A percentile compares a stretch with the other conserved stretches of the same genome.
phyloP scores from a whole-genome alignment of 1,140 invertebrate genomes.

The Drosophila subpulchrella region DNA sequence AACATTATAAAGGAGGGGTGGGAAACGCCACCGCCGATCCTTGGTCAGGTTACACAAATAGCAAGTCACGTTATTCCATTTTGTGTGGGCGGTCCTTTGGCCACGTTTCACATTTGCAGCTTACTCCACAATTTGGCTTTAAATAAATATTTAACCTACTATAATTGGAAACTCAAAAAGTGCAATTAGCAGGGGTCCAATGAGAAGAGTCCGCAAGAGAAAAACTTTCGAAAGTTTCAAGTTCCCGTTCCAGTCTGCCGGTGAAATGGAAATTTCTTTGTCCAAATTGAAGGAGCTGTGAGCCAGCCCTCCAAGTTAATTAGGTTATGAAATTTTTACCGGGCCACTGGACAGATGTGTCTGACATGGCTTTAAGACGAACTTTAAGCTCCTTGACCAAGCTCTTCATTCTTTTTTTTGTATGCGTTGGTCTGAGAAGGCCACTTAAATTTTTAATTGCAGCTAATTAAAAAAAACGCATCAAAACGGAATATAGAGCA shows the following conservation, averaged over 20 bases:
- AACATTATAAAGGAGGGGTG: conserved; percentile 15
- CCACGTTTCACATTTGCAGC: conserved; percentile 53
- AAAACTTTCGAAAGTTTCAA: conserved; percentile 41
- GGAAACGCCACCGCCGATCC: not conserved
- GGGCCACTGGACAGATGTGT: conserved; percentile 21
- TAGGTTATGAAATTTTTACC: conserved; percentile 51
- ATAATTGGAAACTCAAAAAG: conserved; percentile 73
- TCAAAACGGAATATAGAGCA: conserved; percentile 40
- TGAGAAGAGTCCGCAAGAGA: conserved; percentile 2
- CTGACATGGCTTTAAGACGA: conserved; percentile 18
- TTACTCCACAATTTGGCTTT: conserved; percentile 41
- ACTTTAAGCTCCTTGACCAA: conserved; percentile 35
- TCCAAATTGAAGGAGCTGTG: conserved; percentile 39
- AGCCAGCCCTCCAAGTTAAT: conserved; percentile 48
- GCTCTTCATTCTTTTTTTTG: not conserved
- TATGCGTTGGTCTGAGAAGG: conserved; percentile 23
- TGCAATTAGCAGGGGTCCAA: conserved; percentile 53
- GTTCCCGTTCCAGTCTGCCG: conserved; percentile 19
- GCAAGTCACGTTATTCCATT: conserved; percentile 60
- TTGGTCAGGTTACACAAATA: conserved; percentile 58
- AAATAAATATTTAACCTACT: conserved; percentile 73
- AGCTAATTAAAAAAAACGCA: conserved; percentile 59
- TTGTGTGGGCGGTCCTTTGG: conserved; percentile 4
- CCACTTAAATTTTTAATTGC: conserved; percentile 64
- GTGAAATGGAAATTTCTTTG: conserved; percentile 54